Conservation (phyloP, 2,113 vertebrate species). For the Pseudonaja textilis region DNA sequence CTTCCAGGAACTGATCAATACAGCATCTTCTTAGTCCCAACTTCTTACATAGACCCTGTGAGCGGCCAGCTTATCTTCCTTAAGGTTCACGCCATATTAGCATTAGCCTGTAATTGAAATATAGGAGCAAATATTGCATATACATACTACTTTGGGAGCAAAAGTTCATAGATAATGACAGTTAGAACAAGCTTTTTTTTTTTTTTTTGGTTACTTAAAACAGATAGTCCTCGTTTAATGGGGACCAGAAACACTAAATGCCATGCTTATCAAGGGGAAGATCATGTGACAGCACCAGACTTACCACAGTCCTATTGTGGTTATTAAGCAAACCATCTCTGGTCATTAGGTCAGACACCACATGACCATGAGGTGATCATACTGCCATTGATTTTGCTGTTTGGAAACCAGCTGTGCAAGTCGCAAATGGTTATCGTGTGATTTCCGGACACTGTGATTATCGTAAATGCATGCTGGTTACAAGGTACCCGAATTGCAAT, state of each 20-base stretch:
- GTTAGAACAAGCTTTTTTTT: neutral
- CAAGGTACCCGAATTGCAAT: neutral
- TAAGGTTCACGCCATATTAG: neutral
- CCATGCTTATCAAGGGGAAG: neutral
- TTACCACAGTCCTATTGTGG: neutral
- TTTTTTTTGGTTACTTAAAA: neutral
- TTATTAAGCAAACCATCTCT: neutral
- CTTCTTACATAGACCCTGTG: neutral
- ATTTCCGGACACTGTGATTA: neutral
- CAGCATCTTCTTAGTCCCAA: neutral
- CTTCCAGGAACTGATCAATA: neutral
- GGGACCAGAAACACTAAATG: neutral
- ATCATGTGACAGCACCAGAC: neutral
- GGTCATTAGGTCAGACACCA: neutral
- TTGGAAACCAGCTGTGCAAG: neutral
- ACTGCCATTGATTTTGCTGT: neutral
- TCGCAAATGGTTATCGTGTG: neutral
- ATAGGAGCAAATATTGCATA: neutral
- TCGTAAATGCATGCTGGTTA: neutral
- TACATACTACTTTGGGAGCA: neutral
- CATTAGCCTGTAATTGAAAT: neutral
- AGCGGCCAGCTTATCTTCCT: neutral
- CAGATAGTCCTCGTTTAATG: neutral
- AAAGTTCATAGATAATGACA: neutral
- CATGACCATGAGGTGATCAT: neutral